Evolutionary conservation across 2,888 invertebrate genomes (phyloP).

Genomic region (Ecdyonurus torrentis): DNA sequence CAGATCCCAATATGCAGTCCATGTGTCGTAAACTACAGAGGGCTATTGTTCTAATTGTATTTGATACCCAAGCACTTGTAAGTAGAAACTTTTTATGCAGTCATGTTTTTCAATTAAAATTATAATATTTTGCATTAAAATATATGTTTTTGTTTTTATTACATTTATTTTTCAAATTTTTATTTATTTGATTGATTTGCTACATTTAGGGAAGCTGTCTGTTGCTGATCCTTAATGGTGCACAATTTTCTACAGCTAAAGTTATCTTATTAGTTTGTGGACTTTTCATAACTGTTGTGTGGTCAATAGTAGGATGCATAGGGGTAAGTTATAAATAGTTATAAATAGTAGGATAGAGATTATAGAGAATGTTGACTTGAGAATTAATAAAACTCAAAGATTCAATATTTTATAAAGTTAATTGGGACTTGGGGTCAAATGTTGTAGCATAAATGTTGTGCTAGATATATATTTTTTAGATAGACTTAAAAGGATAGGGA

Average conservation of each 20-base stretch:
- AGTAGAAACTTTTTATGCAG: no score
- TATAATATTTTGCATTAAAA: not conserved
- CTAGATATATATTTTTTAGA: no score
- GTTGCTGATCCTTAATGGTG: conserved; percentile 3
- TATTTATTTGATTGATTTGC: not conserved
- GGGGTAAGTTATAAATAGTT: no score
- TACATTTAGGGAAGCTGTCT: conserved; percentile 5
- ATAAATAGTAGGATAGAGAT: no score
- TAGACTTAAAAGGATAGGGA: no score
- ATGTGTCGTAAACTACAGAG: conserved; percentile 6
- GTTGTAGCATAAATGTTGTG: no score
- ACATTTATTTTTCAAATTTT: no score
- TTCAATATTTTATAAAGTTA: no score
- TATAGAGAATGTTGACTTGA: no score
- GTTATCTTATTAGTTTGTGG: conserved; percentile 3
- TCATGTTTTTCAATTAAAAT: no score
- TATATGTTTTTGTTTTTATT: not conserved
- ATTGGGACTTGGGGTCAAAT: no score
- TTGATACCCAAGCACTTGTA: conserved; percentile 8
- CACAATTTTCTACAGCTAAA: conserved; percentile 1
- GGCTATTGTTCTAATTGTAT: conserved; percentile 3
- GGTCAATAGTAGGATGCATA: conserved; percentile 3
- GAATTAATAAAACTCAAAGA: no score
- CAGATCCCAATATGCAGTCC: conserved; percentile 8
- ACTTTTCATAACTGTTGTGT: not conserved